Evolutionary conservation across 2,888 invertebrate genomes (phyloP), one percentile per base, ranked within the genome.

Genomic region (Arctia plantaginis): DNA sequence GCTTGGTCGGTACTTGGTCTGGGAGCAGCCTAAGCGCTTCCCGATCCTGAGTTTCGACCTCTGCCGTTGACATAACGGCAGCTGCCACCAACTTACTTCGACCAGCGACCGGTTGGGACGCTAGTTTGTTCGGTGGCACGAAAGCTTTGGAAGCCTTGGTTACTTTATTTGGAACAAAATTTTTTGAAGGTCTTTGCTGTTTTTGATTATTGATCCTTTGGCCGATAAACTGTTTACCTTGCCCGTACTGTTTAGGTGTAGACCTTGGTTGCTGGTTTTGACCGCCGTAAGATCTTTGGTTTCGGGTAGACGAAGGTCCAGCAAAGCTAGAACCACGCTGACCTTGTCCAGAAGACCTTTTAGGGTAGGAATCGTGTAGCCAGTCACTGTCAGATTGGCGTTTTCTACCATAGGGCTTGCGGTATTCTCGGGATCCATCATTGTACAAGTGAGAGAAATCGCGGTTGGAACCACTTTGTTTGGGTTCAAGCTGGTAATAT

Each of bases 381-480:
- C 90, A 90, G 64, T 82, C 84, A 80, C 65, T 66, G 69, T 85
- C 77, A 74, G 83, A 78, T 68, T 82, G 86, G 55, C 91, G 91
- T 81, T 92, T 92, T 80, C 87, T 85, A 77, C 78, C 78, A 79
- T 77, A 81, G 82, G 86, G 74, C 84, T 73, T 71, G 73, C 78
- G 78, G 33, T 78, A 27, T 59, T 77, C 44, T 69, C 77, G 76
- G 68, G 85, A 76, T 71, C 85, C 81, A 59, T 86, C 82, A 75
- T 90, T 86, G 76, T 91, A 91, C 80, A 89, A 80, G 69, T 86
- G 82, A 72, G 86, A 77, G 82, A 81, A 90, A 80, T 86, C 85
- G 71, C 83, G 82, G 80, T 78, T 84, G 79, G 84, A 74, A 81
- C 77, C 73, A 44, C 78, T 68, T 71, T 73, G 80, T 67, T 68